Percentiles rank a stretch among this genome's conserved stretches.
Evolutionary conservation across 1,140 invertebrate genomes (phyloP).

Genomic region (Penaeus chinensis): DNA sequence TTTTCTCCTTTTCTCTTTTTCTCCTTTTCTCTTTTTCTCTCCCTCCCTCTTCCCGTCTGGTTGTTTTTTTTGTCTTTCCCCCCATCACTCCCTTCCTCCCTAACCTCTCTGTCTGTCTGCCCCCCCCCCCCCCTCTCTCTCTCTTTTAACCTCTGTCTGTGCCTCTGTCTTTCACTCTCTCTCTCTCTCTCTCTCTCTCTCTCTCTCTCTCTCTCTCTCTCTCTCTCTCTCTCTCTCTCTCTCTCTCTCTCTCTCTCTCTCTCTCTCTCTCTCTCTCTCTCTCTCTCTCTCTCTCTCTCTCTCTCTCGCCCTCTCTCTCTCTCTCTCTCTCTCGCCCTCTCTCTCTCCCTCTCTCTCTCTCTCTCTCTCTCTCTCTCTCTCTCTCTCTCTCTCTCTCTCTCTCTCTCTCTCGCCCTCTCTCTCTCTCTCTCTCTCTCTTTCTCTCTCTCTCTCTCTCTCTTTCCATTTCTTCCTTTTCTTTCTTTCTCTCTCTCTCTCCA

Average conservation of each 20-base stretch:
- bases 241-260: background rate
- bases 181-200: background rate
- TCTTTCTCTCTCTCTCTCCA: no score
- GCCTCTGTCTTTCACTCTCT: no score
- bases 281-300: background rate
- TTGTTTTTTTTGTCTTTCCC: background rate
- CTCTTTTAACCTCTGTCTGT: no score
- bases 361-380: background rate
- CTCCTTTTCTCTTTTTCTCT: no score
- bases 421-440: no score
- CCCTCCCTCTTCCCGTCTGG: background rate
- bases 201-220: constrained; percentile 9
- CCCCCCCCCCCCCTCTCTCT: no score
- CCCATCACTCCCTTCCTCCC: background rate
- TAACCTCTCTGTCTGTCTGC: background rate
- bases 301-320: background rate
- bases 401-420: background rate
- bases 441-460: no score
- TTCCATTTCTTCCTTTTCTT: no score
- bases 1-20: no score
- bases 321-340: no score
- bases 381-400: background rate
- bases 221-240: background rate
- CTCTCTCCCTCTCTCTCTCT: background rate
- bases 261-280: background rate